phyloP scores from a whole-genome alignment of 2,888 invertebrate genomes.

The Drosophila robusta region DNA sequence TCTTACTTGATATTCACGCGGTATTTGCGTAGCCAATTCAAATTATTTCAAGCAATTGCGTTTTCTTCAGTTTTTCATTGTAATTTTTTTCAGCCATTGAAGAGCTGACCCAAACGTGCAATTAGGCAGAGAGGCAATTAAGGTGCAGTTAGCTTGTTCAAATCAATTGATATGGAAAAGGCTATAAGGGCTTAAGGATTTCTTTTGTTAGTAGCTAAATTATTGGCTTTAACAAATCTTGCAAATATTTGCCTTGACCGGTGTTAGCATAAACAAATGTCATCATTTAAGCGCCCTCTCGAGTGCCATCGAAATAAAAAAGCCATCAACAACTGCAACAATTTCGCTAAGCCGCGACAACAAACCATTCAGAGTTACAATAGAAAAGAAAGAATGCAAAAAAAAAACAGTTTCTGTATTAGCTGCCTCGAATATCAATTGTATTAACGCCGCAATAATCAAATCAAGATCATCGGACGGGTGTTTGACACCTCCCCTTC shows the following conservation, averaged over 20 bases:
- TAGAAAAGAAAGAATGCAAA: constrained; percentile 15
- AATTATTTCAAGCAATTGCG: constrained; percentile 78
- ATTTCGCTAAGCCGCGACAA: constrained; percentile 64
- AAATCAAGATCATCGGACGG: constrained; percentile 77
- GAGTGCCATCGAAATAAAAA: constrained; percentile 51
- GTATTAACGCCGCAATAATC: constrained; percentile 79
- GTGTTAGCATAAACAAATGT: constrained; percentile 65
- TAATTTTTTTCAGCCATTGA: constrained; percentile 5
- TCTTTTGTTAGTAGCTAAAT: constrained; percentile 20
- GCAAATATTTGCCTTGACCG: constrained; percentile 30
- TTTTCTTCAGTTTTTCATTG: constrained; percentile 42
- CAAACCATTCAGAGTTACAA: constrained; percentile 43
- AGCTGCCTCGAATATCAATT: constrained; percentile 72
- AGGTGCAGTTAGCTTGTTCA: constrained; percentile 41
- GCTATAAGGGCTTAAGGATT: neutral
- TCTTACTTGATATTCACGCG: constrained; percentile 62
- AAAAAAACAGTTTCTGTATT: constrained; percentile 52
- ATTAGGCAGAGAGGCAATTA: constrained; percentile 65
- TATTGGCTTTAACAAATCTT: constrained; percentile 44
- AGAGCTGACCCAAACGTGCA: constrained; percentile 43
- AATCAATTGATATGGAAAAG: constrained; percentile 20
- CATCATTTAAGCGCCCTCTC: constrained; percentile 41
- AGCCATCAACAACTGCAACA: constrained; percentile 67
- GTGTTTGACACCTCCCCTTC: constrained; percentile 51
- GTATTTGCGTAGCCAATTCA: constrained; percentile 74